Percentiles rank a stretch among this genome's conserved stretches.
Evolutionary conservation across 2,113 vertebrate genomes (phyloP).

Genomic region (Edolisoma coerulescens): DNA sequence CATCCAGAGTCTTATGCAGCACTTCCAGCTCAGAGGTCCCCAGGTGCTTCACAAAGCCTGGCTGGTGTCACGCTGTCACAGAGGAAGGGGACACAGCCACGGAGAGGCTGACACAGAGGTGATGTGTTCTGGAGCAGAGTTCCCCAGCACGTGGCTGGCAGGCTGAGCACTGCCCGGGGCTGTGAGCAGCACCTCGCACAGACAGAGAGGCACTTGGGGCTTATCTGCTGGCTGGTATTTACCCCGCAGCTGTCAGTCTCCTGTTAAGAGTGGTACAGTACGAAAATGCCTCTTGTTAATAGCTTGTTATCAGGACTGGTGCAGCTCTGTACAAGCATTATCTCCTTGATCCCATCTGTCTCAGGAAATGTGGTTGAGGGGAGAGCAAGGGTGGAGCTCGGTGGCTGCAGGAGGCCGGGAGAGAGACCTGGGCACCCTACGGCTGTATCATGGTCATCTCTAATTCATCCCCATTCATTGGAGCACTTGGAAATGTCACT

Average conservation of each 20-base stretch:
- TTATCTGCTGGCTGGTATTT: background rate
- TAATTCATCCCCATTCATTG: background rate
- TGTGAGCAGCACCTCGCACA: background rate
- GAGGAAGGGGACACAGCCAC: background rate
- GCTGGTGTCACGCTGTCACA: background rate
- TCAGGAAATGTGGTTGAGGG: background rate
- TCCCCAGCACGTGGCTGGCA: background rate
- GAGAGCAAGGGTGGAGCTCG: background rate
- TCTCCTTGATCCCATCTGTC: constrained; percentile 20
- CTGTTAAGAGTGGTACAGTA: background rate
- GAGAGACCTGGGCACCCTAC: background rate
- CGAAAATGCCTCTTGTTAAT: background rate
- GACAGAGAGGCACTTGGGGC: background rate
- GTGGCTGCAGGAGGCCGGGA: background rate
- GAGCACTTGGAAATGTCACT: constrained; percentile 30
- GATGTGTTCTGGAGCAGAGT: background rate
- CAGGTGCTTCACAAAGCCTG: background rate
- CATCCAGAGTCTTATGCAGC: background rate
- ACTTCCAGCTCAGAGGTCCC: background rate
- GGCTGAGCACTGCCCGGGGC: background rate
- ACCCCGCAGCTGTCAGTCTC: background rate
- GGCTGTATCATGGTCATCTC: background rate
- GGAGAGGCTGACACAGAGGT: background rate
- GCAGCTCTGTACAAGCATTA: background rate
- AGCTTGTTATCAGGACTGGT: background rate